These are phyloP conservation scores for Porites rus DNA, from an alignment of 92 coral and sea anemone genomes.

Conservation along the genomic window DNA sequence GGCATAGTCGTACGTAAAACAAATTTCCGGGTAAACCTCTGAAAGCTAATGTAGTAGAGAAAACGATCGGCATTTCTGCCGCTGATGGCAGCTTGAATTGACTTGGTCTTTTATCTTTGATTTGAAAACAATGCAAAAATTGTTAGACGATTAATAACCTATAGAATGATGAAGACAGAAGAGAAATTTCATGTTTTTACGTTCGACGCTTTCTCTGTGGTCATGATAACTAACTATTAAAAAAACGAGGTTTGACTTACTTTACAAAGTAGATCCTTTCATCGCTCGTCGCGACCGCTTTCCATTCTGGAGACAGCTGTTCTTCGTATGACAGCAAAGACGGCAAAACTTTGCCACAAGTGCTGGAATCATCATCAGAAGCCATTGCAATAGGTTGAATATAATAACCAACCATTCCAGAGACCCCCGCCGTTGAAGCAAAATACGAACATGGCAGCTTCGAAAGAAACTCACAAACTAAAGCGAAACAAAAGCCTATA, in stretches of 20 bases:
- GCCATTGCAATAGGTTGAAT: conserved; percentile 26
- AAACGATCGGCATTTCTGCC: neutral
- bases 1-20: neutral
- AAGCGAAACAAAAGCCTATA: neutral
- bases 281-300: conserved; percentile 51
- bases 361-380: conserved; percentile 7
- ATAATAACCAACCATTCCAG: neutral
- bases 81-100: neutral
- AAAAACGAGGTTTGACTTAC: conserved; percentile 45
- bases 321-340: conserved; percentile 13
- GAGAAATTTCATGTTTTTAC: neutral
- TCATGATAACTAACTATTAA: too few relatives aligned
- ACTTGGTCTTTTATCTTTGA: too few relatives aligned
- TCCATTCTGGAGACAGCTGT: conserved; percentile 61
- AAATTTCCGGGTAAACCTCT: conserved; percentile 2
- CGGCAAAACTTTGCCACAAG: neutral
- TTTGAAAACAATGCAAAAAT: too few relatives aligned
- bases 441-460: conserved; percentile 18
- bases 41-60: neutral
- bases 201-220: neutral
- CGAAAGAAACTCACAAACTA: neutral
- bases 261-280: conserved; percentile 70
- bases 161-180: neutral
- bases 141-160: neutral
- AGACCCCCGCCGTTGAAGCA: conserved; percentile 15